Evolutionary conservation across 2,888 invertebrate genomes (phyloP).

Genomic region (Latrodectus hesperus): DNA sequence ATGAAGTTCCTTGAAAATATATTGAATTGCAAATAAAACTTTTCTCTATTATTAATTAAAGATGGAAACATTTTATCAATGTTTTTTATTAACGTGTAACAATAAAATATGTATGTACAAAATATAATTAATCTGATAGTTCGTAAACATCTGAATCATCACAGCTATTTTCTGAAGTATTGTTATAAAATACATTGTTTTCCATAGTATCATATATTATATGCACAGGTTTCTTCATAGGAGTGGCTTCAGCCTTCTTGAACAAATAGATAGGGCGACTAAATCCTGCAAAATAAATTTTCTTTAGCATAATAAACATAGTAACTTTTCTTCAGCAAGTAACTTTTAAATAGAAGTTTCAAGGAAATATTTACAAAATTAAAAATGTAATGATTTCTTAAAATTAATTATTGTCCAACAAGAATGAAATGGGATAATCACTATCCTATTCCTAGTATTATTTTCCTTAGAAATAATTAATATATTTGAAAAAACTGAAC

Average conservation of each 20-base stretch:
- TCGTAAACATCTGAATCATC: slow-evolving; percentile 54
- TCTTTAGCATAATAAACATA: background rate
- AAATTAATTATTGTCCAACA: background rate
- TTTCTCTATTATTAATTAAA: too few species aligned
- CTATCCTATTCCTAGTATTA: too few species aligned
- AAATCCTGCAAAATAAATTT: slow-evolving; percentile 41
- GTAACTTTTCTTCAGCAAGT: background rate
- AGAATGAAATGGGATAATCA: too few species aligned
- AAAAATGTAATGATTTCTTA: background rate
- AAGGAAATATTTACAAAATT: background rate
- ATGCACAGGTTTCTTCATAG: slow-evolving; percentile 25
- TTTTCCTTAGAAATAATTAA: too few species aligned
- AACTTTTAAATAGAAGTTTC: background rate
- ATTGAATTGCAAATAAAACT: too few species aligned
- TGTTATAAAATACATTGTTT: too few species aligned
- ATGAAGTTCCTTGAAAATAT: too few species aligned
- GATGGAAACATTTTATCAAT: too few species aligned
- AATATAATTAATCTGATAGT: slow-evolving; percentile 34
- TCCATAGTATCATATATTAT: slow-evolving; percentile 10
- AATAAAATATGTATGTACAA: too few species aligned
- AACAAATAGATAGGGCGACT: slow-evolving; percentile 63
- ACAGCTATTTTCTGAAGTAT: slow-evolving; percentile 28
- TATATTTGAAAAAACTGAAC: too few species aligned
- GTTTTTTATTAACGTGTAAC: too few species aligned
- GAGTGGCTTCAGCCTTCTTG: slow-evolving; percentile 22